Evolutionary conservation across 2,113 vertebrate genomes (phyloP), one percentile per base, ranked within the genome.

Genomic region (Cyanoderma ruficeps): DNA sequence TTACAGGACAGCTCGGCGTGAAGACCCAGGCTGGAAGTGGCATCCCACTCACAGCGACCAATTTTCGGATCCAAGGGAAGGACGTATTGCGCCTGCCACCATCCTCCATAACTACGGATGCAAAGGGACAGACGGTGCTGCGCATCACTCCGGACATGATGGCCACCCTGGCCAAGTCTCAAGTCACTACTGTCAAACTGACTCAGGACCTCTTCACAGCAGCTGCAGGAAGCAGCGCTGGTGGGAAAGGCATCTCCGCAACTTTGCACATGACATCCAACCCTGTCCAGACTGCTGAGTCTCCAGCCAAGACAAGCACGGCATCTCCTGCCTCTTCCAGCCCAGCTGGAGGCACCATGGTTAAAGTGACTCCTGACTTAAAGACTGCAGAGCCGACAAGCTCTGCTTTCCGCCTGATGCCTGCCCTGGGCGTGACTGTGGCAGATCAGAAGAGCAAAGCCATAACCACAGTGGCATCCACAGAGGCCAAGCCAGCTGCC

Each of bases 61-160:
- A 99, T 97, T 98, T 99, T 75, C 98, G 98, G 12, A 99, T 99
- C 97, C 99, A 99, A 70, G 99, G 99, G 7, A 99, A 99, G 96
- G 99, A 99, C 2, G 99, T 99, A 11, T 88, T 99, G 28, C 99
- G 99, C 13, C 98, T 99, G 15, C 99, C 99, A 0, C 98, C 99
- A 0, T 99, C 99, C 39, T 99, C 99, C 78, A 99, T 99, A 97
- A 99, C 99, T 92, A 99, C 99, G 0, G 99, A 99, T 1, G 98
- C 99, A 1, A 99, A 99, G 96, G 99, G 99, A 16, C 99, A 99
- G 97, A 99, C 99, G 0, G 99, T 99, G 89, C 97, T 99, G 84
- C 98, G 99, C 22, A 99, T 99, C 96, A 99, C 99, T 13, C 99
- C 99, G 0, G 99, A 99, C 98, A 99, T 99, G 99, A 99, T 99